Percentiles rank a stretch among this genome's conserved stretches.
These are phyloP conservation scores for Cephus nigrinus DNA, from an alignment of 2,888 invertebrate species.

Conservation along the genomic window DNA sequence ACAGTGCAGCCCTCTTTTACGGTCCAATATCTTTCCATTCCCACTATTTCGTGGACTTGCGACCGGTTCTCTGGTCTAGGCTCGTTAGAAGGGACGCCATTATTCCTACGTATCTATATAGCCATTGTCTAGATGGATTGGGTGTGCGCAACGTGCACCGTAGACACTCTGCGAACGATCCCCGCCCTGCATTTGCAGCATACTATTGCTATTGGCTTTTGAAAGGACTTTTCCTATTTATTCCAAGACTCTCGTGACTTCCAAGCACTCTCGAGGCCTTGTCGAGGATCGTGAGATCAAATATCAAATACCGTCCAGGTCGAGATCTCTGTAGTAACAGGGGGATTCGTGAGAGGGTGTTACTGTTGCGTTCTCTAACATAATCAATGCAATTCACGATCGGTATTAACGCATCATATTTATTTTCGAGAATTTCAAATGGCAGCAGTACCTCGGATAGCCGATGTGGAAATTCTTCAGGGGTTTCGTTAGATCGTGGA, in stretches of 20 bases:
- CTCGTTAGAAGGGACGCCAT: neutral
- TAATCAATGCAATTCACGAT: neutral
- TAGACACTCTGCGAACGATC: neutral
- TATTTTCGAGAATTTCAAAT: neutral
- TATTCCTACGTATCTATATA: neutral
- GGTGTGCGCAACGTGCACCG: neutral
- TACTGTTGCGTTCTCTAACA: neutral
- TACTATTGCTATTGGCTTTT: neutral
- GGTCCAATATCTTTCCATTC: constrained; percentile 26
- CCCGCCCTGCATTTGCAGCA: neutral
- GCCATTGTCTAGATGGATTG: neutral
- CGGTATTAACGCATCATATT: neutral
- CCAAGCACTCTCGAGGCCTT: neutral
- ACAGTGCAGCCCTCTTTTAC: constrained; percentile 22
- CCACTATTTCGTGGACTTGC: constrained; percentile 24
- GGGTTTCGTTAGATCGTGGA: neutral
- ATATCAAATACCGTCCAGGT: constrained; percentile 39
- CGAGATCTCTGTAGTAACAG: constrained; percentile 18
- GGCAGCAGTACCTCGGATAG: neutral
- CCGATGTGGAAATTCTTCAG: neutral
- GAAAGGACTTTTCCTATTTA: neutral
- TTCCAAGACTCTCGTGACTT: too few relatives aligned
- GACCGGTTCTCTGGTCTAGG: constrained; percentile 1
- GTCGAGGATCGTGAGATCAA: constrained; percentile 50
- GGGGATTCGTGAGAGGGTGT: neutral